Base-by-base conservation (phyloP, 2,113 vertebrate genomes). In the Corydoras maculifer region DNA sequence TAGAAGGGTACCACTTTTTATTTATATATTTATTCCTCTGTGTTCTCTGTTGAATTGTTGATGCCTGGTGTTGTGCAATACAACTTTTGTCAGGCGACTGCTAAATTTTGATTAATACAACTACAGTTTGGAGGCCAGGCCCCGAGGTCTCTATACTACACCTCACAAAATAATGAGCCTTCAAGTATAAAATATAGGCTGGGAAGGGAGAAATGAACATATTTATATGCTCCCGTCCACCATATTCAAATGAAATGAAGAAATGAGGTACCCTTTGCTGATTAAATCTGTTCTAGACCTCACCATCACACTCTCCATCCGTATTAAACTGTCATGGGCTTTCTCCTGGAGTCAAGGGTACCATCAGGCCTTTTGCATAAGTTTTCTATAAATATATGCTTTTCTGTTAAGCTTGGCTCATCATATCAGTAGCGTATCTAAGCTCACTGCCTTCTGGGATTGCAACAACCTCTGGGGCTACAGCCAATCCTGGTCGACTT, bases 101-200 rank as follows among this genome's bases (percentile, higher is more conserved):
- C 84, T 91, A 88, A 90, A 92, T 92, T 92, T 94, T 95, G 92
- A 94, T 93, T 93, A 95, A 93, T 93, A 89, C 83, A 86, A 79
- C 83, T 76, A 84, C 82, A 79, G 88, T 84, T 86, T 82, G 83
- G 83, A 83, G 87, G 87, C 87, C 89, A 86, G 85, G 77, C 86
- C 85, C 70, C 79, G 82, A 70, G 77, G 83, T 78, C 74, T 63
- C 64, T 76, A 48, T 68, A 65, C 32, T 71, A 74, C 77, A 84
- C 84, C 87, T 82, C 77, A 91, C 53, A 93, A 94, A 94, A 95
- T 93, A 96, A 94, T 92, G 90, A 97, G 89, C 90, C 86, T 93
- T 95, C 90, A 93, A 77, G 84, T 90, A 92, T 90, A 91, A 90
- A 93, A 92, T 89, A 91, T 91, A 89, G 77, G 83, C 84, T 88